phyloP scores from a whole-genome alignment of 2,797 vertebrate species.

The Takifugu ocellatus region DNA sequence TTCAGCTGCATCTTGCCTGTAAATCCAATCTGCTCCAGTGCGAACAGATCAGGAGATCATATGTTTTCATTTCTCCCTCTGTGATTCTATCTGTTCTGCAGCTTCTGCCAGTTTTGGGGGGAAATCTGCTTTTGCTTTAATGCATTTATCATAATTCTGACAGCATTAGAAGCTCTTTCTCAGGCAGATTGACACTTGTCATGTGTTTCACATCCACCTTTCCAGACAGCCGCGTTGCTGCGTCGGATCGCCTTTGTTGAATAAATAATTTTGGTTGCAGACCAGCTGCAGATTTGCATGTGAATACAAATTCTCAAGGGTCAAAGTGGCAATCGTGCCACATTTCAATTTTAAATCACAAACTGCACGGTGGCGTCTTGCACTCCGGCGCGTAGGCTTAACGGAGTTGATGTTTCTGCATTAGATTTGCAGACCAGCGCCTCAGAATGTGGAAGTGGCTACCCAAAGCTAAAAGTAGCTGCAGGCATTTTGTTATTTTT shows the following conservation, averaged over 20 bases:
- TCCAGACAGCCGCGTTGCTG: constrained; percentile 11
- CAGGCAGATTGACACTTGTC: constrained; percentile 29
- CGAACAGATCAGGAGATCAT: too few relatives aligned
- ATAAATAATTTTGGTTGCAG: constrained; percentile 54
- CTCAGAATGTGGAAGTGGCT: constrained; percentile 30
- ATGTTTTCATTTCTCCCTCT: too few relatives aligned
- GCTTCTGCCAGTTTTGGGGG: too few relatives aligned
- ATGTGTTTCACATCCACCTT: constrained; percentile 32
- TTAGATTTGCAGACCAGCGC: constrained; percentile 38
- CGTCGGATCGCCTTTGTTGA: constrained; percentile 19
- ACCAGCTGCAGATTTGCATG: constrained; percentile 66
- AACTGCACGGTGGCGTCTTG: constrained; percentile 27
- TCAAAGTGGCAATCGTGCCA: constrained; percentile 46
- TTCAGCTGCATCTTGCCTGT: too few relatives aligned
- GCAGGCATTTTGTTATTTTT: constrained; percentile 11
- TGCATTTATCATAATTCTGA: too few relatives aligned
- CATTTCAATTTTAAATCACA: constrained; percentile 56
- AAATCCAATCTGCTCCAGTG: too few relatives aligned
- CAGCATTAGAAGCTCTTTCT: not conserved
- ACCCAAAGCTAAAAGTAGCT: constrained; percentile 34
- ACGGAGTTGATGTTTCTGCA: constrained; percentile 47
- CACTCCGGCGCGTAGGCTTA: constrained; percentile 31
- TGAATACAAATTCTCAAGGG: constrained; percentile 59
- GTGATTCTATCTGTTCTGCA: too few relatives aligned
- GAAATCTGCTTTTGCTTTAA: too few relatives aligned